Conservation (phyloP, 2,888 invertebrate genomes). For the Cheilosia impressa region DNA sequence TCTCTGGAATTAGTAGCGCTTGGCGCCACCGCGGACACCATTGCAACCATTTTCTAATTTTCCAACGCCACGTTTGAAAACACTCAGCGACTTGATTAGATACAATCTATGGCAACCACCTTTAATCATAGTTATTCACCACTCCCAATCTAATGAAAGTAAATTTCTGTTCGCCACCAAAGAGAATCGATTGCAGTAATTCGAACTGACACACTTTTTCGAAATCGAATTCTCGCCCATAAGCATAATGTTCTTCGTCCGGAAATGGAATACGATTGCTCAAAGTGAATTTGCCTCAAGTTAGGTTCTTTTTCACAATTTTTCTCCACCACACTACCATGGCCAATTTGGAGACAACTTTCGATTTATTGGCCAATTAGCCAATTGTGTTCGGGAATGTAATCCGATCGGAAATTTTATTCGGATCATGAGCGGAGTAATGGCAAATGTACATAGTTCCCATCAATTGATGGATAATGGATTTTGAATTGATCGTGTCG, state of each 20-base stretch:
- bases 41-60: conserved; percentile 44
- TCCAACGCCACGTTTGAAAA: conserved; percentile 18
- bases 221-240: conserved; percentile 57
- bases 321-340: background rate
- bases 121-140: conserved; percentile 37
- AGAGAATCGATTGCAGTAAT: conserved; percentile 48
- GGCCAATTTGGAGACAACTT: conserved; percentile 58
- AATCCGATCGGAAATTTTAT: conserved; percentile 57
- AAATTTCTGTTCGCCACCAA: conserved; percentile 33
- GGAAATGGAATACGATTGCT: conserved; percentile 44
- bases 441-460: conserved; percentile 18
- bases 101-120: conserved; percentile 1
- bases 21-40: conserved; percentile 24
- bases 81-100: conserved; percentile 31
- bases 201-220: conserved; percentile 62
- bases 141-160: conserved; percentile 50
- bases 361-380: conserved; percentile 64
- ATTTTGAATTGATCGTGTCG: conserved; percentile 51
- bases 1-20: background rate
- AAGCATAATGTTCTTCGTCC: conserved; percentile 33
- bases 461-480: conserved; percentile 60
- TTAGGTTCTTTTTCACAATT: conserved; percentile 2
- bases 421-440: conserved; percentile 55
- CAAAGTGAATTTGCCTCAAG: conserved; percentile 36
- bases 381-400: conserved; percentile 52